These are phyloP conservation scores for Pseudomyrmex cubaensis DNA, from an alignment of 1,140 invertebrate species.

Conservation along the genomic window DNA sequence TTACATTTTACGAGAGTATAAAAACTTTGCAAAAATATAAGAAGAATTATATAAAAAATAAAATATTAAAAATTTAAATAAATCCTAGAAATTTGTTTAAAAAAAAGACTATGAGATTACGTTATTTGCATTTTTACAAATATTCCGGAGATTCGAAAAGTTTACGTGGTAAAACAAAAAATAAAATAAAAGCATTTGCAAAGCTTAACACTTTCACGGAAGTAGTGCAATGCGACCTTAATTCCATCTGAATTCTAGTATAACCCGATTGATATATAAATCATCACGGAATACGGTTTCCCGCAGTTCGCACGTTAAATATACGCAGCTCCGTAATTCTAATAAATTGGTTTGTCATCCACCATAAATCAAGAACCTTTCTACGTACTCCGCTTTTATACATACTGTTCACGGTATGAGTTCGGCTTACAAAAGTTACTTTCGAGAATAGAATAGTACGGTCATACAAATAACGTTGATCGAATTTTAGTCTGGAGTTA, in stretches of 20 bases:
- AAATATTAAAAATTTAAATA: not conserved
- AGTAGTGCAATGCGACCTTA: slow-evolving; percentile 59
- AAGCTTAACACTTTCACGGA: slow-evolving; percentile 13
- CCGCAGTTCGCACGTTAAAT: slow-evolving; percentile 47
- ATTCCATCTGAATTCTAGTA: slow-evolving; percentile 56
- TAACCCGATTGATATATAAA: slow-evolving; percentile 66
- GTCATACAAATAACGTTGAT: slow-evolving; percentile 33
- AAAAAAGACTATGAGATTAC: not conserved
- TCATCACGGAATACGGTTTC: slow-evolving; percentile 68
- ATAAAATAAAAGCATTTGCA: slow-evolving; percentile 9
- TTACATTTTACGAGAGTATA: not conserved
- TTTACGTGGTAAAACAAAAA: slow-evolving; percentile 25
- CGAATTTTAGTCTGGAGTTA: slow-evolving; percentile 9
- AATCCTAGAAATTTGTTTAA: not conserved
- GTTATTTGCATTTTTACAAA: not conserved
- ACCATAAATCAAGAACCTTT: slow-evolving; percentile 69
- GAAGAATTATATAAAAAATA: slow-evolving; percentile 4
- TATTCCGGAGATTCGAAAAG: not conserved
- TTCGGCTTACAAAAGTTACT: slow-evolving; percentile 35
- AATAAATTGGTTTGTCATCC: slow-evolving; percentile 74
- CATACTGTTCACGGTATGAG: slow-evolving; percentile 11
- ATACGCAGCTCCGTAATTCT: slow-evolving; percentile 75
- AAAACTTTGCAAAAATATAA: not conserved
- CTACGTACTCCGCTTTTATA: slow-evolving; percentile 27
- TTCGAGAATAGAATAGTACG: slow-evolving; percentile 22